Base-by-base conservation (phyloP, 2,113 vertebrate species). In the Carassius carassius region DNA sequence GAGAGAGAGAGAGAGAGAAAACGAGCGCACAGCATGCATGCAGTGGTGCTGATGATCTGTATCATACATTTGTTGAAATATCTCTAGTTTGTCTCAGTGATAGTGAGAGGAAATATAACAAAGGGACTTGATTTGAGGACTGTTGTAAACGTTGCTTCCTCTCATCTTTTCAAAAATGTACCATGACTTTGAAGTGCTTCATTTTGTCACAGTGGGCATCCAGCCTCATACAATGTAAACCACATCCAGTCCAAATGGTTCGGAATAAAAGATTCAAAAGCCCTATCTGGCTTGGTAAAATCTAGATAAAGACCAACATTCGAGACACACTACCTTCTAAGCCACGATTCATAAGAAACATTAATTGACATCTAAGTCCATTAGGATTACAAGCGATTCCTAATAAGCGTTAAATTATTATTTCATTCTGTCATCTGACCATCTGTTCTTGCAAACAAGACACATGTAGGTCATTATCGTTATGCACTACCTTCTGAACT, bases 1-100 rank as follows among this genome's bases (percentile, higher is more conserved):
- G 35, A 37, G 78, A 35, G 78, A 47, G n/a, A 79, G 63, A 4
- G 62, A 76, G 76, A 1, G 7, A 62, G 32, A 78, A 29, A 25
- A 74, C 23, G n/a, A 78, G 63, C 37, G 25, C 84, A 65, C 82
- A 87, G 69, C 78, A 13, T 85, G 86, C 49, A 82, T 77, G 82
- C 77, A 87, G 78, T 78, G 75, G 78, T 60, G 35, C 75, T 81
- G 79, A 69, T 81, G 63, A 81, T 81, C 41, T 79, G 37, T 47
- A 44, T 81, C 62, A 5, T 81, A 81, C 63, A 69, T 81, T 81
- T 69, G 79, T 69, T 77, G 75, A 65, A 79, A 74, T 82, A 82
- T 72, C 37, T 86, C 5, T 49, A 81, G 67, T 84, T 84, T 83
- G 79, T 70, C 75, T 82, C 51, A 47, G 44, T 54, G 62, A 69